Evolutionary conservation across 2,113 vertebrate species (phyloP).

Genomic region (Origma solitaria): DNA sequence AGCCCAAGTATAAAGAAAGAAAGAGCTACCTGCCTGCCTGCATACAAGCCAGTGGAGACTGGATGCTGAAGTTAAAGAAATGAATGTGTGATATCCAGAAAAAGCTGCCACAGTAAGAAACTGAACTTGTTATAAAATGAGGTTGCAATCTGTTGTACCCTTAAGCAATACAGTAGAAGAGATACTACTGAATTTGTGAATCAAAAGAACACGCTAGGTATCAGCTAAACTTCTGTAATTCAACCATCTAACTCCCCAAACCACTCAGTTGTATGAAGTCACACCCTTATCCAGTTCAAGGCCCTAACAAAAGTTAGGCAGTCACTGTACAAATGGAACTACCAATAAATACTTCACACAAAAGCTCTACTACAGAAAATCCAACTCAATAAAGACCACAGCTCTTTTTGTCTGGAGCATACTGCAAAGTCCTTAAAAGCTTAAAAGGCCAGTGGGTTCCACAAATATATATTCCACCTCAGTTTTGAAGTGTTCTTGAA

Average conservation of each 20-base stretch:
- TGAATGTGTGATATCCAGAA: not conserved
- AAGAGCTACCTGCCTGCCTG: slow-evolving; percentile 5
- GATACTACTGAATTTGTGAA: not conserved
- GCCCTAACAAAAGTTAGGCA: not conserved
- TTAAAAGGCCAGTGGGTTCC: not conserved
- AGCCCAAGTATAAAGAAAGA: slow-evolving; percentile 31
- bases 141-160: not conserved
- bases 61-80: not conserved
- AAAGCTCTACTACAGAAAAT: not conserved
- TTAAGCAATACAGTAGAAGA: not conserved
- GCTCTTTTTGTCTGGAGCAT: not conserved
- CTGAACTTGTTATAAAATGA: not conserved
- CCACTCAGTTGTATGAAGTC: not conserved
- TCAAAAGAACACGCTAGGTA: not conserved
- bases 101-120: not conserved
- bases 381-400: not conserved
- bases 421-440: not conserved
- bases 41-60: not conserved
- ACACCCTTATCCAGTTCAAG: not conserved
- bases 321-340: not conserved
- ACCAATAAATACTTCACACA: not conserved
- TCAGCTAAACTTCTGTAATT: not conserved
- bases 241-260: not conserved
- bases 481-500: not conserved
- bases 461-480: not conserved